These are phyloP conservation scores for Crocodylus rhombifer DNA, from an alignment of 2,797 vertebrate species.

Conservation along the genomic window DNA sequence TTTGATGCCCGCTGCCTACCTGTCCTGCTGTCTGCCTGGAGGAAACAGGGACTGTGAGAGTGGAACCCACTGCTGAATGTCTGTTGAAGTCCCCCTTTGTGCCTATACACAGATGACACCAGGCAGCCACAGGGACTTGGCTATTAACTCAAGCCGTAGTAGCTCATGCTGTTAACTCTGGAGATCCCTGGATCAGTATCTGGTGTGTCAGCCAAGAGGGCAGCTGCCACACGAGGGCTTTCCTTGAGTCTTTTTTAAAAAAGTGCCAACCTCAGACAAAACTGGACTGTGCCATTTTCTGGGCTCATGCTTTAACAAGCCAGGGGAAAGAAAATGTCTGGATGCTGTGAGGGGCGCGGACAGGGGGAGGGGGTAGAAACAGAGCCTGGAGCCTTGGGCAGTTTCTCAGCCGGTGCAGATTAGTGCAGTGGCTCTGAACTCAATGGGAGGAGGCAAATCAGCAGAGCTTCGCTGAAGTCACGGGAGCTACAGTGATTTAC, in stretches of 20 bases:
- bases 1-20: neutral
- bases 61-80: neutral
- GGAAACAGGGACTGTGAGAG: neutral
- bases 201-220: constrained; percentile 36
- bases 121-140: neutral
- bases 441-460: neutral
- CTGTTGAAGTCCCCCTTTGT: neutral
- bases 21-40: neutral
- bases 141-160: neutral
- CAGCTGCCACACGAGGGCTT: neutral
- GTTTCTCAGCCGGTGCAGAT: neutral
- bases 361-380: neutral
- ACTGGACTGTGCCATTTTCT: neutral
- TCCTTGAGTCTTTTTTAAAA: neutral
- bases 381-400: neutral
- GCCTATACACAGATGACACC: accelerated
- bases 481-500: accelerated
- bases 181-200: constrained; percentile 10
- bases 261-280: neutral
- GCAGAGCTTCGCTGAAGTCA: neutral
- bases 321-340: neutral
- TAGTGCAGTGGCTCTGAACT: neutral
- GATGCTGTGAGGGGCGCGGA: neutral
- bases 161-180: constrained; percentile 9
- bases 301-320: neutral